Percentiles rank a stretch among this genome's conserved stretches.
These are phyloP conservation scores for Vultur gryphus DNA, from an alignment of 2,797 vertebrate genomes.

Conservation along the genomic window DNA sequence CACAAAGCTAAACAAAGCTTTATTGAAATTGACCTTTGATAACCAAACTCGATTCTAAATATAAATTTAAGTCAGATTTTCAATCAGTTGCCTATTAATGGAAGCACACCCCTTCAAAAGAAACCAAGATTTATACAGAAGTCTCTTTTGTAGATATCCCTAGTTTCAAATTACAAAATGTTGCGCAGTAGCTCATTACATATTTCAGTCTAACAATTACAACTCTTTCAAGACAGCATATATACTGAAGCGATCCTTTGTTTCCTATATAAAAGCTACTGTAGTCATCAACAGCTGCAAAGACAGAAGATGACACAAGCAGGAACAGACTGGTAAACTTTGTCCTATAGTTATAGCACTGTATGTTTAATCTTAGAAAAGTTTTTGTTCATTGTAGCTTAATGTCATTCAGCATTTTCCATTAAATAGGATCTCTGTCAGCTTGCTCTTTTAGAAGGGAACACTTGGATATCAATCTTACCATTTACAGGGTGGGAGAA, in stretches of 20 bases:
- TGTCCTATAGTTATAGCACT: slow-evolving; percentile 54
- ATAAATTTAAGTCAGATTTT: neutral
- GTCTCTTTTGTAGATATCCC: neutral
- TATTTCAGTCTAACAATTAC: slow-evolving; percentile 66
- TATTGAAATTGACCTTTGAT: neutral
- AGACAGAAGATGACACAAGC: slow-evolving; percentile 79
- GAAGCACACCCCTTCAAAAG: neutral
- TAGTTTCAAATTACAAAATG: slow-evolving; percentile 16
- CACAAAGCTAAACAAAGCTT: neutral
- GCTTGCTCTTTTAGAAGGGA: neutral
- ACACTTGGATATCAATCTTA: neutral
- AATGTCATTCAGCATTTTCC: slow-evolving; percentile 20
- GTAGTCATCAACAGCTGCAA: slow-evolving; percentile 85
- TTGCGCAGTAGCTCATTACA: slow-evolving; percentile 50
- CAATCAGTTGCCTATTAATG: neutral
- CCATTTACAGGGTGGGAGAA: slow-evolving; percentile 49
- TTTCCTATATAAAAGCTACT: slow-evolving; percentile 78
- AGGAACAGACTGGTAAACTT: slow-evolving; percentile 74
- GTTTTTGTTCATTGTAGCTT: slow-evolving; percentile 57
- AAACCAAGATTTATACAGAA: neutral
- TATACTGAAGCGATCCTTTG: slow-evolving; percentile 76
- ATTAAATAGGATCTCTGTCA: slow-evolving; percentile 55
- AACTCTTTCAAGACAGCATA: slow-evolving; percentile 61
- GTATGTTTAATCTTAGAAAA: slow-evolving; percentile 61
- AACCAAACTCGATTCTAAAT: neutral